Conservation (phyloP, 2,113 vertebrate species). For the Nanger granti region DNA sequence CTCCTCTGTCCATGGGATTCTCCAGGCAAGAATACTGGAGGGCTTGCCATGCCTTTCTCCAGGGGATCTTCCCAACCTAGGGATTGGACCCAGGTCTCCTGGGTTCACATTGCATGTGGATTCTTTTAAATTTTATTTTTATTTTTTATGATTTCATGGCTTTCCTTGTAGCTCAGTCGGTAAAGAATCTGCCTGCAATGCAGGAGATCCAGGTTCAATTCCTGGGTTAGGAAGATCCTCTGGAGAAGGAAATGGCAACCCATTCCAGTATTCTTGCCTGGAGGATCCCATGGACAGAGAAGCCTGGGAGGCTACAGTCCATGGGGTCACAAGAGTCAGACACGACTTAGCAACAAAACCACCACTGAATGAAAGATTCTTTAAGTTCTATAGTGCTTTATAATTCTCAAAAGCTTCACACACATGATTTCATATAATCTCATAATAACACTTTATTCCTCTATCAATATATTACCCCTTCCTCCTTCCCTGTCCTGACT, state of each 20-base stretch:
- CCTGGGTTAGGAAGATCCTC: background rate
- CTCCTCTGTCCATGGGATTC: background rate
- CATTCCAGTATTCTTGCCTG: background rate
- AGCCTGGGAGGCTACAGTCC: background rate
- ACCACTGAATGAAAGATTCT: background rate
- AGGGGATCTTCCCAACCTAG: background rate
- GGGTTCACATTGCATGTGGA: background rate
- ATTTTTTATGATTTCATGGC: background rate
- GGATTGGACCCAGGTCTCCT: background rate
- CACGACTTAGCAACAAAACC: background rate
- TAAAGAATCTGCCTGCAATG: background rate
- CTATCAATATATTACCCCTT: background rate
- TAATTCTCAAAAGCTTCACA: background rate
- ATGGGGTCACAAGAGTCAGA: fast-evolving
- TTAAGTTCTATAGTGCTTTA: background rate
- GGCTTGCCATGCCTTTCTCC: background rate
- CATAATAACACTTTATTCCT: background rate
- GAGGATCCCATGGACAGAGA: background rate
- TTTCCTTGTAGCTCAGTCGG: fast-evolving
- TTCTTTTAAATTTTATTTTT: background rate
- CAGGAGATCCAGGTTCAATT: background rate
- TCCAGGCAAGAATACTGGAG: background rate
- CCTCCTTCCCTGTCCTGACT: background rate
- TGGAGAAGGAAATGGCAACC: background rate
- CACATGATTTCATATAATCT: background rate